Evolutionary conservation across 2,113 vertebrate genomes (phyloP).

Genomic region (Rhinogobius similis): DNA sequence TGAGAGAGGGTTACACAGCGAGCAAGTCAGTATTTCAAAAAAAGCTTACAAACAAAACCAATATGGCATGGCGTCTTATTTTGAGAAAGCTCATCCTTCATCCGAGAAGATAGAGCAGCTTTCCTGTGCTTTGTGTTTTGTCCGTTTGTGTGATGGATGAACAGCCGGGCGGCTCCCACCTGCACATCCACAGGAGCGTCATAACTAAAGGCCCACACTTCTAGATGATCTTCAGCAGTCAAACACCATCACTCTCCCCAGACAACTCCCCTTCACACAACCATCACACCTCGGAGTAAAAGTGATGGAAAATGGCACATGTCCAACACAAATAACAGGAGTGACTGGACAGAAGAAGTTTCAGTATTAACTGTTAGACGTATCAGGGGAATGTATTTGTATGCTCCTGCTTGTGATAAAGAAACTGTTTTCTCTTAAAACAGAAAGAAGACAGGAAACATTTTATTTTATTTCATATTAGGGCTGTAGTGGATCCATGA

Average conservation of each 20-base stretch:
- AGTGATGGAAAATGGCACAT: conserved; percentile 58
- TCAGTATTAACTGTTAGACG: no score
- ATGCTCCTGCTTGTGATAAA: not conserved
- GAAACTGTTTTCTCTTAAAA: no score
- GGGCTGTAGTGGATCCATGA: no score
- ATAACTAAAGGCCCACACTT: conserved; percentile 68
- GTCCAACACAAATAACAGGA: conserved; percentile 59
- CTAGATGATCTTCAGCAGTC: conserved; percentile 67
- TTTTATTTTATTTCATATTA: no score
- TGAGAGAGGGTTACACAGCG: not conserved
- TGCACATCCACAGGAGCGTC: conserved; percentile 67
- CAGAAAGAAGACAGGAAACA: no score
- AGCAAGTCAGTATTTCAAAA: conserved; percentile 6
- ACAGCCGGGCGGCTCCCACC: conserved; percentile 62
- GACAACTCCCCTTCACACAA: conserved; percentile 71
- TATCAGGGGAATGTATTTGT: no score
- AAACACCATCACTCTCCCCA: conserved; percentile 71
- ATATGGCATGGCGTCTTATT: conserved; percentile 54
- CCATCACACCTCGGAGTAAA: conserved; percentile 61
- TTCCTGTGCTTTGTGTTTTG: conserved; percentile 66
- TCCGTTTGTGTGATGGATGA: conserved; percentile 69
- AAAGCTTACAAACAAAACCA: conserved; percentile 30
- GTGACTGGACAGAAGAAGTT: not conserved
- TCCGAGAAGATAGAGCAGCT: conserved; percentile 57
- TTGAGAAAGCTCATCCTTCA: conserved; percentile 67